A percentile compares a stretch with the other conserved stretches of the same genome.
Conservation (phyloP, 1,140 invertebrate species). For the Pseudomyrmex pallidus region DNA sequence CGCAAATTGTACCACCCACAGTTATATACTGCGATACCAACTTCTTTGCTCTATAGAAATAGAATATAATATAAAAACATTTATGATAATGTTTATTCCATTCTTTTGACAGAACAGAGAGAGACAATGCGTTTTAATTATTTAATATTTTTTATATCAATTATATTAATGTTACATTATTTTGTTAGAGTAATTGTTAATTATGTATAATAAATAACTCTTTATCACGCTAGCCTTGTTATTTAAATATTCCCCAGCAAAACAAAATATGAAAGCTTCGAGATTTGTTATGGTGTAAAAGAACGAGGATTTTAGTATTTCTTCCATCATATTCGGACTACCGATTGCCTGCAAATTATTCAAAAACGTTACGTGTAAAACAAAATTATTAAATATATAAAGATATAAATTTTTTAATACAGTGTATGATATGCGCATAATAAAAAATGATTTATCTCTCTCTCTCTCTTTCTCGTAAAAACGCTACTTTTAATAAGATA, state of each 20-base stretch:
- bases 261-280: conserved; percentile 66
- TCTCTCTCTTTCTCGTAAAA: background rate
- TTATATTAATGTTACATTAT: too few species aligned
- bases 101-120: too few species aligned
- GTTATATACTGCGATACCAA: conserved; percentile 47
- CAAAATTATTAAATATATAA: background rate
- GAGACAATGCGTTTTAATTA: too few species aligned
- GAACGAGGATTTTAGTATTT: conserved; percentile 35
- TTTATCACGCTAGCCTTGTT: conserved; percentile 35
- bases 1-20: conserved; percentile 55
- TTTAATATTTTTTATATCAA: too few species aligned
- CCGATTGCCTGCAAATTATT: conserved; percentile 41
- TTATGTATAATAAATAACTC: background rate
- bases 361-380: background rate
- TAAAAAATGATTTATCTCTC: background rate
- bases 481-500: background rate
- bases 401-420: background rate
- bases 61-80: background rate
- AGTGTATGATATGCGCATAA: background rate
- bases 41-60: conserved; percentile 40
- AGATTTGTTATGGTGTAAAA: conserved; percentile 55
- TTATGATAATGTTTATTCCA: too few species aligned
- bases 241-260: conserved; percentile 65
- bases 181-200: background rate
- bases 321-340: background rate